phyloP scores from a whole-genome alignment of 1,140 invertebrate species.

The Drosophila kanapiae region DNA sequence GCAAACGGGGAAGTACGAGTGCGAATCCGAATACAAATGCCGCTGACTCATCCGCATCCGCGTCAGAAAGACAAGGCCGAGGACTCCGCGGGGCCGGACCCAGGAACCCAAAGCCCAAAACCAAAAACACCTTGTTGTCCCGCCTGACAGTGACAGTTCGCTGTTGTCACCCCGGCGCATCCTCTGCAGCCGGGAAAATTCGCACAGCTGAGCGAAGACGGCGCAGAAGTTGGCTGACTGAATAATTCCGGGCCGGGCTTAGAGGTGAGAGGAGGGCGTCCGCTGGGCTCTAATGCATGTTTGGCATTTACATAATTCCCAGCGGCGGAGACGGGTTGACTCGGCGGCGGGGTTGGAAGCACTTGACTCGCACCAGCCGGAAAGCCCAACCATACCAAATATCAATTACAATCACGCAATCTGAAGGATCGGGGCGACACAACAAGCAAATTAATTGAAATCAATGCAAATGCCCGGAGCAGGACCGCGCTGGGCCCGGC shows the following conservation, averaged over 20 bases:
- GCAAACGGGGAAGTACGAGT: slow-evolving; percentile 45
- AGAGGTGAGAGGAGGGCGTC: slow-evolving; percentile 35
- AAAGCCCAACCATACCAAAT: slow-evolving; percentile 60
- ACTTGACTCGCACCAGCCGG: slow-evolving; percentile 66
- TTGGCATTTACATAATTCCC: slow-evolving; percentile 77
- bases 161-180: slow-evolving; percentile 60
- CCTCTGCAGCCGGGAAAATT: slow-evolving; percentile 56
- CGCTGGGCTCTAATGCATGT: slow-evolving; percentile 69
- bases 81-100: slow-evolving; percentile 27
- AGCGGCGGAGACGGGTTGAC: slow-evolving; percentile 7
- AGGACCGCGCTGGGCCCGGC: slow-evolving; percentile 36
- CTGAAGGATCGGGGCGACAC: slow-evolving; percentile 54
- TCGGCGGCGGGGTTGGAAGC: slow-evolving; percentile 21
- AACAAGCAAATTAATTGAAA: slow-evolving; percentile 84
- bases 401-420: slow-evolving; percentile 83
- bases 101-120: background rate
- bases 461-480: slow-evolving; percentile 73
- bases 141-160: slow-evolving; percentile 65
- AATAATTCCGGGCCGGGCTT: slow-evolving; percentile 57
- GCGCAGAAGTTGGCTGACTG: slow-evolving; percentile 50
- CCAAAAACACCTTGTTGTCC: slow-evolving; percentile 60
- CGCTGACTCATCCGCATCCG: slow-evolving; percentile 37
- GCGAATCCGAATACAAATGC: slow-evolving; percentile 40
- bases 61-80: slow-evolving; percentile 47
- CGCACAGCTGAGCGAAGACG: slow-evolving; percentile 70